phyloP scores from a whole-genome alignment of 2,888 invertebrate species.

The Druceiella hillmani region DNA sequence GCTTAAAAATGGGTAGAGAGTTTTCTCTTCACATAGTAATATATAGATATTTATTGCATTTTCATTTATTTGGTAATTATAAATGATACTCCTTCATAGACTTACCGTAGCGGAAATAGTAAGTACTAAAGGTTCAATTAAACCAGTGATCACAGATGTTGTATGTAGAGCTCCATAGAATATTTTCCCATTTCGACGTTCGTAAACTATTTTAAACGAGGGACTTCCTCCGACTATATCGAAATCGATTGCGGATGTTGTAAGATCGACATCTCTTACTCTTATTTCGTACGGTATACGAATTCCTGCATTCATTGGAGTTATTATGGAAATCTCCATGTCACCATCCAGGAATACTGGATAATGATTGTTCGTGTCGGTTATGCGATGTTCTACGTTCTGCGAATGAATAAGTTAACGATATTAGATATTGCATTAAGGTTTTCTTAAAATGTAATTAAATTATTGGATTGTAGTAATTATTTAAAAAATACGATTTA shows the following conservation, averaged over 20 bases:
- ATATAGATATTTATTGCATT: no score
- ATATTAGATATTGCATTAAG: no score
- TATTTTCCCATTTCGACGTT: constrained; percentile 30
- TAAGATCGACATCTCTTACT: constrained; percentile 50
- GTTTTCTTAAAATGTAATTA: no score
- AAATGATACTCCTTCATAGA: no score
- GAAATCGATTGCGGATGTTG: constrained; percentile 39
- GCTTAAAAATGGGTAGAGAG: no score
- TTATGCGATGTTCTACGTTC: constrained; percentile 35
- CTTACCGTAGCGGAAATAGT: constrained; percentile 41
- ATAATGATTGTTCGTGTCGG: constrained; percentile 46
- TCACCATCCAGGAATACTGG: constrained; percentile 36
- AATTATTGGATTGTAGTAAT: no score
- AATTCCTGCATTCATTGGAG: constrained; percentile 45
- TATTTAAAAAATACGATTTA: no score
- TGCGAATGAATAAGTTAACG: no score
- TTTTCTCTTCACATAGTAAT: no score
- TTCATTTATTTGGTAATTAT: no score
- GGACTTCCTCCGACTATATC: constrained; percentile 33
- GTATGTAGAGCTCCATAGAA: constrained; percentile 36
- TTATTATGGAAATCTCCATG: constrained; percentile 38
- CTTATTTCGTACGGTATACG: constrained; percentile 31
- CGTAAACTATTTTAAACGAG: constrained; percentile 36
- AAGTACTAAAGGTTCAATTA: constrained; percentile 34
- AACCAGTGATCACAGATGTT: constrained; percentile 34